These are phyloP conservation scores for Colaptes auratus DNA, from an alignment of 2,113 vertebrate species.

Conservation along the genomic window DNA sequence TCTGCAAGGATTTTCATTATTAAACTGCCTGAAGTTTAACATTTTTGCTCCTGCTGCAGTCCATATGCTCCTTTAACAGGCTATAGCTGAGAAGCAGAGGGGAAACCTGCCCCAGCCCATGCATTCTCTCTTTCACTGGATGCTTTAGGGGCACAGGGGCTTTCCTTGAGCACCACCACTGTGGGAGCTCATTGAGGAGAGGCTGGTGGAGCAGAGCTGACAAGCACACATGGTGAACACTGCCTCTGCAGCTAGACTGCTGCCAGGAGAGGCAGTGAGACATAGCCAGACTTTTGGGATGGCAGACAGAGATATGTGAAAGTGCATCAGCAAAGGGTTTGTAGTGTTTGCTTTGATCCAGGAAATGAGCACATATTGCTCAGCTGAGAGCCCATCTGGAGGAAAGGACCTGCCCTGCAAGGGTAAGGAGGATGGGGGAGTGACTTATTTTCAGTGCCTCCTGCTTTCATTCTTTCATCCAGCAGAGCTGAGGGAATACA, in stretches of 20 bases:
- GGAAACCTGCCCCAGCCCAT: neutral
- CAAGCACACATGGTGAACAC: accelerated
- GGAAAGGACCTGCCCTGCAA: neutral
- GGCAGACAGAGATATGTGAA: neutral
- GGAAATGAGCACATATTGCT: neutral
- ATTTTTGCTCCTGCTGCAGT: neutral
- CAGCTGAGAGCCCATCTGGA: neutral
- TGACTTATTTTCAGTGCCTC: neutral
- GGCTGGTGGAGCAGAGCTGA: neutral
- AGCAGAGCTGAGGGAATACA: neutral
- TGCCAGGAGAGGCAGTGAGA: neutral
- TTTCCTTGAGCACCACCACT: neutral
- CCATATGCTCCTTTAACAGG: neutral
- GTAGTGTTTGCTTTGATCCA: neutral
- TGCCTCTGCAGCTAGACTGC: neutral
- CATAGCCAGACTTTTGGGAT: accelerated
- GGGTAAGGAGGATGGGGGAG: accelerated
- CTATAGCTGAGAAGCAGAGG: neutral
- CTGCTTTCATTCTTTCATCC: neutral
- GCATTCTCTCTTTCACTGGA: neutral
- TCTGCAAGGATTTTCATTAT: neutral
- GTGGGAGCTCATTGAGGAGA: neutral
- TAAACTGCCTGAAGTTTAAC: neutral
- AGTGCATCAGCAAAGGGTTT: neutral
- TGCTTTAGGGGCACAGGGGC: neutral